phyloP scores from a whole-genome alignment of 2,888 invertebrate genomes.

The Ophion ventricosus region DNA sequence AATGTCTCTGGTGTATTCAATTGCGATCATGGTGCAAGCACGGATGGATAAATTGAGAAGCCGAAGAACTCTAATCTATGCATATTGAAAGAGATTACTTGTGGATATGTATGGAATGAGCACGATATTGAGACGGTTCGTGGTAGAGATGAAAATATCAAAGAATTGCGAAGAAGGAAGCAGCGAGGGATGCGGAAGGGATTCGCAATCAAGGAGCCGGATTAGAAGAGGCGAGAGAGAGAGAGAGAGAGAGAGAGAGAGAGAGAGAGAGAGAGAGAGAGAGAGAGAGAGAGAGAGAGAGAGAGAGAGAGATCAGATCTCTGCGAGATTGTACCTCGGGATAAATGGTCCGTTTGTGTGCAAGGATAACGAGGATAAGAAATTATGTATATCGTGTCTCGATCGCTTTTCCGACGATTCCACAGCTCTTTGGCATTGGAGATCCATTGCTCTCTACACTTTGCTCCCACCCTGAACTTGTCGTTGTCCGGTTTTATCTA shows the following conservation, averaged over 20 bases:
- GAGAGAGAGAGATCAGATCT: slow-evolving; percentile 54
- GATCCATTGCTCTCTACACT: slow-evolving; percentile 31
- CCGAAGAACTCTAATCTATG: slow-evolving; percentile 45
- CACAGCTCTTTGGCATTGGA: slow-evolving; percentile 32
- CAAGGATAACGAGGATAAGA: slow-evolving; percentile 65
- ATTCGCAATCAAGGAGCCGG: slow-evolving; percentile 35
- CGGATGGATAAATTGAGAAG: slow-evolving; percentile 8
- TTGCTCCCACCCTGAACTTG: slow-evolving; percentile 30
- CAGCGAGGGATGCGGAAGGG: slow-evolving; percentile 53
- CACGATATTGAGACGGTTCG: slow-evolving; percentile 35
- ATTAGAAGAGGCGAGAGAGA: background rate
- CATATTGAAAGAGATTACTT: slow-evolving; percentile 43
- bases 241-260: background rate
- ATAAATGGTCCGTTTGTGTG: slow-evolving; percentile 50
- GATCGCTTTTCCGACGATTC: slow-evolving; percentile 53
- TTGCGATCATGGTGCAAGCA: slow-evolving; percentile 2
- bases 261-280: background rate
- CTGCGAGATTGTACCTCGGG: slow-evolving; percentile 57
- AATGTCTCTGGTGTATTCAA: slow-evolving; percentile 26
- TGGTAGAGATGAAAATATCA: slow-evolving; percentile 41
- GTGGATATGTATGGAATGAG: slow-evolving; percentile 36
- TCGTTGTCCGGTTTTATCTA: slow-evolving; percentile 55
- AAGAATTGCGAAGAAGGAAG: slow-evolving; percentile 8
- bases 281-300: slow-evolving; percentile 8
- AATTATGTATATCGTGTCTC: slow-evolving; percentile 65